A percentile compares a stretch with the other conserved stretches of the same genome.
Evolutionary conservation across 2,113 vertebrate genomes (phyloP).

Genomic region (Taurulus bubalis): DNA sequence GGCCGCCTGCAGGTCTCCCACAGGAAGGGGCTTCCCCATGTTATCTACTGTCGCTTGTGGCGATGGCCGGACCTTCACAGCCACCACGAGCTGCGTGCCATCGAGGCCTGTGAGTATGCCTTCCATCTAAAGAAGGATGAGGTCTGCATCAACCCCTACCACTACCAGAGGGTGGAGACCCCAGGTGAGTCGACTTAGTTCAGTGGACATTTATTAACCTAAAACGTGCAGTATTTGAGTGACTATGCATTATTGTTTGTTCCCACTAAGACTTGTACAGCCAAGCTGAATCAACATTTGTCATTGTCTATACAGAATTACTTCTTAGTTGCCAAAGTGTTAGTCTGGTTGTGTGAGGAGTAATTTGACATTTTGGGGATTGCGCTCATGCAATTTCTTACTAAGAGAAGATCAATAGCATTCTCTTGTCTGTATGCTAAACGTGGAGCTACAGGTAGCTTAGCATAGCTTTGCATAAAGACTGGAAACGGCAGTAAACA

Average conservation of each 20-base stretch:
- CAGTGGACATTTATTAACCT: background rate
- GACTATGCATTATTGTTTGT: background rate
- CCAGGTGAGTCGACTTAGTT: slow-evolving; percentile 86
- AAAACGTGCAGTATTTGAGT: background rate
- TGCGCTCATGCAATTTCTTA: background rate
- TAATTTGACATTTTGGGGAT: background rate
- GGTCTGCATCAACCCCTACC: slow-evolving; percentile 99
- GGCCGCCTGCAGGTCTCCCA: slow-evolving; percentile 97
- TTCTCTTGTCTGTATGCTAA: background rate
- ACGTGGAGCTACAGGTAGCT: background rate
- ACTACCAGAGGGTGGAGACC: slow-evolving; percentile 99
- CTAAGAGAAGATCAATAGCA: background rate
- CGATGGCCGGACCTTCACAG: slow-evolving; percentile 99
- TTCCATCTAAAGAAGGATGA: slow-evolving; percentile 99
- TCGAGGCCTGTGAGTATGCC: slow-evolving; percentile 98
- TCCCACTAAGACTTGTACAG: background rate
- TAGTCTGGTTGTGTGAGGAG: background rate
- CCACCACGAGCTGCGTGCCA: slow-evolving; percentile 97
- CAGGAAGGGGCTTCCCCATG: slow-evolving; percentile 95
- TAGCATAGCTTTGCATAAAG: background rate
- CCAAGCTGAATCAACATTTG: background rate
- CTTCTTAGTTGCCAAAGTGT: background rate
- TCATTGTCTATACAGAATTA: background rate
- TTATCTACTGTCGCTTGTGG: slow-evolving; percentile 98
- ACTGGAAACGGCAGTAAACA: too few relatives aligned